Conservation (phyloP, 2,797 vertebrate species). For the Numenius phaeopus region DNA sequence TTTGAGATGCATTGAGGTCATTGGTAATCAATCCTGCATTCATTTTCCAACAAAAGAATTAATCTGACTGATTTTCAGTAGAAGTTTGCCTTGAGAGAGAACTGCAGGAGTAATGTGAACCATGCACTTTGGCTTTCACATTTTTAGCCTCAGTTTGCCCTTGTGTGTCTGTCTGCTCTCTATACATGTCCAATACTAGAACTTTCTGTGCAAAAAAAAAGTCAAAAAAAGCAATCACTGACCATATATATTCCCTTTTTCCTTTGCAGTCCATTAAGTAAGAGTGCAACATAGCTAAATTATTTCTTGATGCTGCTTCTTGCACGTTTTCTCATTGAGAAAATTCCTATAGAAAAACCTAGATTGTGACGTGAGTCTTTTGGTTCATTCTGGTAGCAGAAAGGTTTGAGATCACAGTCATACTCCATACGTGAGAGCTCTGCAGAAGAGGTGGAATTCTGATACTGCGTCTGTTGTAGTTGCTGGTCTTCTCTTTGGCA, state of each 20-base stretch:
- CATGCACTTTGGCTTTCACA: neutral
- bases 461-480: neutral
- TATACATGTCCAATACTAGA: neutral
- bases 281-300: neutral
- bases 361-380: neutral
- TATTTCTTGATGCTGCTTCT: neutral
- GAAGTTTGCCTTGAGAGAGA: neutral
- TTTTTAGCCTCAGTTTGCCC: neutral
- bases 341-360: neutral
- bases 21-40: neutral
- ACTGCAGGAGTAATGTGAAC: neutral
- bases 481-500: no score
- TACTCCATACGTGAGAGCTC: neutral
- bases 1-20: neutral
- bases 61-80: neutral
- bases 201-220: neutral
- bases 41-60: conserved; percentile 10
- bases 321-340: neutral
- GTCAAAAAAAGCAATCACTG: neutral
- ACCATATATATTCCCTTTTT: neutral
- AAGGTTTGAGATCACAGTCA: neutral
- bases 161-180: neutral
- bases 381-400: neutral
- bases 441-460: neutral
- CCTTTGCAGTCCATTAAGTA: neutral